Conservation (phyloP, 2,113 vertebrate species). For the Podiceps cristatus region DNA sequence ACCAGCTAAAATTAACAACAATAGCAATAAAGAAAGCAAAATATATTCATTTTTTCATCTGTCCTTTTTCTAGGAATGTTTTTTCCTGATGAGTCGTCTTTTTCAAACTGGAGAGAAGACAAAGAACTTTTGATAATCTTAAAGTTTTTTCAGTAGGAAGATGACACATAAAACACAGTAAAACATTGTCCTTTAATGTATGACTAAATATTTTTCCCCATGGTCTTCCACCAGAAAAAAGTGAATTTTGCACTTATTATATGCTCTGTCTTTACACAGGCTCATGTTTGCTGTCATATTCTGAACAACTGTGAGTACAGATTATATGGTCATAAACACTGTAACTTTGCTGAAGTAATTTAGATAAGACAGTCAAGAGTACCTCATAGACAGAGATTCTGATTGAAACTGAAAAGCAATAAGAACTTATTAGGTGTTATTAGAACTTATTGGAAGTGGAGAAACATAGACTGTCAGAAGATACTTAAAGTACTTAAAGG, state of each 20-base stretch:
- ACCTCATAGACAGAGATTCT: not conserved
- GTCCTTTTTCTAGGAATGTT: not conserved
- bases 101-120: not conserved
- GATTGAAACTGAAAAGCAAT: not conserved
- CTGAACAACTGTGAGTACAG: not conserved
- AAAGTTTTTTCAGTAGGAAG: not conserved
- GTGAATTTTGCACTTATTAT: not conserved
- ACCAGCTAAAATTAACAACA: not conserved
- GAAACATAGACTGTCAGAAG: too few relatives aligned
- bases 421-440: not conserved
- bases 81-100: fast-evolving
- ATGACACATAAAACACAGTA: not conserved
- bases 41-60: not conserved
- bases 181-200: not conserved
- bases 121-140: not conserved
- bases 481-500: too few relatives aligned
- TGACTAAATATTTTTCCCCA: not conserved
- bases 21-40: not conserved
- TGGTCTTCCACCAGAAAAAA: not conserved
- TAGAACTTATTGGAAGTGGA: too few relatives aligned
- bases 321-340: not conserved
- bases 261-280: not conserved
- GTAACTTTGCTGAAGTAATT: not conserved
- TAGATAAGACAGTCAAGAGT: not conserved
- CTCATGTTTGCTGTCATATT: not conserved